Base-by-base conservation (phyloP, 2,888 invertebrate genomes). In the Adela reaumurella region DNA sequence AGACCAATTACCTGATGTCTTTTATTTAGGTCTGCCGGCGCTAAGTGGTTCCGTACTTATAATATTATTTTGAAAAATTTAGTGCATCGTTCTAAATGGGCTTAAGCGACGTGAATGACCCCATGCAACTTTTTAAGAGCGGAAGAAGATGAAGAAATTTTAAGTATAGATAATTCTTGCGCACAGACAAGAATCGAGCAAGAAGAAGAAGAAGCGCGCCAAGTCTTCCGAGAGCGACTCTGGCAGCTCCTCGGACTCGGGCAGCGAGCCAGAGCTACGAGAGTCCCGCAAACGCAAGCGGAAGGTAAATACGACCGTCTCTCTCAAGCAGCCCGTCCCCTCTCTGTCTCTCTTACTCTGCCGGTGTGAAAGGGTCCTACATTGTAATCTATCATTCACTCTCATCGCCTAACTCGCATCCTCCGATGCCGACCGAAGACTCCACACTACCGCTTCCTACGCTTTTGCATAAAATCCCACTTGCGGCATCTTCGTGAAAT, bases 171-270 rank as follows among this genome's bases (percentile, higher is more conserved):
- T n/a, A n/a, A n/a, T n/a, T n/a, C n/a, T n/a, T n/a, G n/a, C 52
- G 53, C 50, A 51, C 41, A 74, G 76, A 57, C 73, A 74, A 65
- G 77, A 77, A 45, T 65, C 68, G 5, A 65, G 67, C 56, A 78
- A 79, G 66, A 79, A 78, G 53, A 78, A 83, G 66, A 82, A 83
- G 70, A 84, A 83, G 60, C 81, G 82, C 46, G 79, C 82, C 41
- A 81, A 80, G 49, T 83, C 83, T 20, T 73, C 76, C 5, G 80
- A 79, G 55, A 67, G 72, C 5, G 81, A 77, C 20, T 74, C 76
- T 46, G 76, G 74, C n/a, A 81, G 67, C 56, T 77, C 74, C 50
- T 73, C 68, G 35, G 72, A 69, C 51, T 61, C 65, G 1, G 64
- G 54, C 52, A 67, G 62, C 52, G 67, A 74, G 0, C 76, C 69